phyloP scores from a whole-genome alignment of 2,797 vertebrate genomes.

The Gallinago nigripennis region DNA sequence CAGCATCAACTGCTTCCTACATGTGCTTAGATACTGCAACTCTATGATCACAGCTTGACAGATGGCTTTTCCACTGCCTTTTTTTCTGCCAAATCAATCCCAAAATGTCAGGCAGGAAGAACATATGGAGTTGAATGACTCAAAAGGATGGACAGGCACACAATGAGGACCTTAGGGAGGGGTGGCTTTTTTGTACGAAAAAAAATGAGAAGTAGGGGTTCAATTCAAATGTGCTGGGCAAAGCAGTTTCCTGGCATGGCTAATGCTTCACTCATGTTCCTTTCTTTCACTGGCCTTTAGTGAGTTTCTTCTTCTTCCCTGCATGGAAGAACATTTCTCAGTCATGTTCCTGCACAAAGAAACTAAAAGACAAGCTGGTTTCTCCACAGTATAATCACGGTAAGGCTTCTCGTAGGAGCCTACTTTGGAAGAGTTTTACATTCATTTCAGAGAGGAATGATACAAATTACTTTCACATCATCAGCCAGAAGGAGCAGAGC shows the following conservation, averaged over 20 bases:
- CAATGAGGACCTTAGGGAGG: background rate
- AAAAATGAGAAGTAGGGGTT: background rate
- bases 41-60: background rate
- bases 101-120: background rate
- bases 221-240: background rate
- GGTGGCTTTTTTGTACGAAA: background rate
- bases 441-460: background rate
- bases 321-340: background rate
- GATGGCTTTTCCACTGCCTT: background rate
- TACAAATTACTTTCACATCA: rapidly evolving
- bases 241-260: background rate
- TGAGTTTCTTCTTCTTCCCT: background rate
- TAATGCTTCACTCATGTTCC: rapidly evolving
- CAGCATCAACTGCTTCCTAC: background rate
- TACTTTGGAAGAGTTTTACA: background rate
- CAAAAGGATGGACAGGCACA: background rate
- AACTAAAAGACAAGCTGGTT: background rate
- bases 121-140: background rate
- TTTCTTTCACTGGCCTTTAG: background rate
- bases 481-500: background rate
- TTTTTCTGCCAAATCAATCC: background rate
- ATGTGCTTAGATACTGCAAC: background rate
- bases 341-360: background rate
- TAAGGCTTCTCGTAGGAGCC: background rate
- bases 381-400: background rate